phyloP scores from a whole-genome alignment of 1,140 invertebrate genomes.

The Drosophila malerkotliana region DNA sequence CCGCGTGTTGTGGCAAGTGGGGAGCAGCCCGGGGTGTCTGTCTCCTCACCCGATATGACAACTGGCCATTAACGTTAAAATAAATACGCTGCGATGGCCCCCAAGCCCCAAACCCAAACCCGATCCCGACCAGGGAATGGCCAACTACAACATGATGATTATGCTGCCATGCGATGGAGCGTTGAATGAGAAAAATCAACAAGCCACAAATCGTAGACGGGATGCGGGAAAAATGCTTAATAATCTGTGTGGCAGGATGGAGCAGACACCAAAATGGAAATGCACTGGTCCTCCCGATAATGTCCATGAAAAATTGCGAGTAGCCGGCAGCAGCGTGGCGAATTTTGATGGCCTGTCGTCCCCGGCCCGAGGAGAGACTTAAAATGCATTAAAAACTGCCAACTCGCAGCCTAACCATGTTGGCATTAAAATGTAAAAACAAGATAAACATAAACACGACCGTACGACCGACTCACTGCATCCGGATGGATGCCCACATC shows the following conservation, averaged over 20 bases:
- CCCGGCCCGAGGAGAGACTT: conserved; percentile 17
- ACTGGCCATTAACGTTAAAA: conserved; percentile 68
- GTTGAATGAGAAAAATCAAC: conserved; percentile 69
- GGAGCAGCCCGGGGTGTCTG: conserved; percentile 29
- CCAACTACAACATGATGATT: too few species aligned
- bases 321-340: conserved; percentile 57
- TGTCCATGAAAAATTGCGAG: conserved; percentile 61
- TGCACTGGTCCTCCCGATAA: conserved; percentile 41
- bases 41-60: conserved; percentile 59
- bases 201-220: conserved; percentile 62
- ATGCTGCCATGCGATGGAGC: conserved; percentile 36
- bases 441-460: conserved; percentile 67
- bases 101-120: too few species aligned
- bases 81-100: conserved; percentile 60
- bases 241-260: conserved; percentile 38
- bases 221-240: conserved; percentile 58
- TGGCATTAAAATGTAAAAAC: conserved; percentile 53
- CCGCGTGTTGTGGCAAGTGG: conserved; percentile 32
- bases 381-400: conserved; percentile 61
- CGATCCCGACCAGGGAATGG: too few species aligned
- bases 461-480: conserved; percentile 40
- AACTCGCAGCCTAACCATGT: conserved; percentile 44
- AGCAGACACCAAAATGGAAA: conserved; percentile 50
- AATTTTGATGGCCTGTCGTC: conserved; percentile 59
- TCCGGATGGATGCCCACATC: conserved; percentile 31